These are phyloP conservation scores for Cathartes aura DNA, from an alignment of 2,113 vertebrate species.

Conservation along the genomic window DNA sequence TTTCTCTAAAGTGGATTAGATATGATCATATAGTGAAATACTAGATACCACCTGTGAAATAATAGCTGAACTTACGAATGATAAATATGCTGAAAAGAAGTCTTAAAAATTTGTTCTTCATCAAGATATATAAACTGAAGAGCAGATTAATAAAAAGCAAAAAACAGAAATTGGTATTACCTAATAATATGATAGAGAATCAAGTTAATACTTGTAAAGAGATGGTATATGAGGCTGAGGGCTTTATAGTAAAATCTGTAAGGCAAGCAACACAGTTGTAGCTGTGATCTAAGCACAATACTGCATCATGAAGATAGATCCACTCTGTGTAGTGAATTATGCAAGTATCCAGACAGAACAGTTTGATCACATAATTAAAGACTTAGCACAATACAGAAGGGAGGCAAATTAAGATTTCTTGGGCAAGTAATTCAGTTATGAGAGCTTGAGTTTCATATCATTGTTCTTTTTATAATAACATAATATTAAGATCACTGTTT, in stretches of 20 bases:
- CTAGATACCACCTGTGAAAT: neutral
- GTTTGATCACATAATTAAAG: neutral
- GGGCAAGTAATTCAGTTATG: neutral
- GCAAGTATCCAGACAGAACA: neutral
- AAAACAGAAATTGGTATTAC: neutral
- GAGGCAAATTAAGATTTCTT: neutral
- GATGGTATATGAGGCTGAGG: neutral
- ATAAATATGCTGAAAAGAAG: neutral
- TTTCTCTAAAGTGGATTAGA: neutral
- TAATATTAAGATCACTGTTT: neutral
- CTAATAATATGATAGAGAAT: neutral
- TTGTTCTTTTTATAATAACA: conserved; percentile 18
- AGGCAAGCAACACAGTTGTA: neutral
- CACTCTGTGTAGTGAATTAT: neutral
- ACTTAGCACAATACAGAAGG: neutral
- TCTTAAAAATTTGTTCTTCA: neutral
- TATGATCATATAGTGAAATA: neutral
- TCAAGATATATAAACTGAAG: no score
- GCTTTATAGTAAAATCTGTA: neutral
- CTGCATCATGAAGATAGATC: neutral
- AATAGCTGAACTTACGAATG: neutral
- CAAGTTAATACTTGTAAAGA: neutral
- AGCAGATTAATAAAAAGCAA: no score
- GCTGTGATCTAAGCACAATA: neutral
- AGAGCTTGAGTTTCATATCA: neutral